Base-by-base conservation (phyloP, 2,888 invertebrate genomes). In the Euplagia quadripunctaria region DNA sequence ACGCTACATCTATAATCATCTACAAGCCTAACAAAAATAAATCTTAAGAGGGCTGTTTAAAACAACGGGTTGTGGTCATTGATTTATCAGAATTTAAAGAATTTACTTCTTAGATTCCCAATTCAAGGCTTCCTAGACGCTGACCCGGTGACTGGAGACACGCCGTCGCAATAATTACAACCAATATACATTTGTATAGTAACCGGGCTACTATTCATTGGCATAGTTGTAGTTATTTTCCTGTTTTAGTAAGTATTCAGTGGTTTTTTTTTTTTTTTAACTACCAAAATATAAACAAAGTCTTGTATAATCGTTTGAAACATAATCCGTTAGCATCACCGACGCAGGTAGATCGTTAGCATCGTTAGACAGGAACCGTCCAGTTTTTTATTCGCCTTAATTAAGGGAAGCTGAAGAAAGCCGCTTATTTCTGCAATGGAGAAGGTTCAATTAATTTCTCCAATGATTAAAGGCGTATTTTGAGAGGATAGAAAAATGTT, bases 281-380 rank as follows among this genome's bases (percentile, higher is more conserved):
- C 31, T 61, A 7, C 31, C 4, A 68, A n/a, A 68, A 68, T 42
- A 52, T 14, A 49, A 68, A 68, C 31, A 61, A 68, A 41, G 6
- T 69, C 2, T 49, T 31, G 16, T 69, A 55, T 64, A 46, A 64
- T 64, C 51, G 42, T 41, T 64, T 64, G 61, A 42, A 68, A 64
- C 41, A 63, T 64, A 68, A 61, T 52, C 61, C 20, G 20, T 4
- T 20, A 12, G 16, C 16, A 31, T 31, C 49, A 31, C 46, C 31
- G 64, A 61, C 6, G 42, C 31, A 43, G 58, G 58, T 20, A 68
- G 68, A 68, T 68, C 46, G 83, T 61, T 73, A 73, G 69, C 70
- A 75, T 81, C 80, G 82, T 82, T 78, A 78, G 70, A 69, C 70
- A 73, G 65, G 64, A 73, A 76, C 76, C 71, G 73, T 52, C 31